phyloP scores from a whole-genome alignment of 2,113 vertebrate species.

The Orthonyx spaldingii region DNA sequence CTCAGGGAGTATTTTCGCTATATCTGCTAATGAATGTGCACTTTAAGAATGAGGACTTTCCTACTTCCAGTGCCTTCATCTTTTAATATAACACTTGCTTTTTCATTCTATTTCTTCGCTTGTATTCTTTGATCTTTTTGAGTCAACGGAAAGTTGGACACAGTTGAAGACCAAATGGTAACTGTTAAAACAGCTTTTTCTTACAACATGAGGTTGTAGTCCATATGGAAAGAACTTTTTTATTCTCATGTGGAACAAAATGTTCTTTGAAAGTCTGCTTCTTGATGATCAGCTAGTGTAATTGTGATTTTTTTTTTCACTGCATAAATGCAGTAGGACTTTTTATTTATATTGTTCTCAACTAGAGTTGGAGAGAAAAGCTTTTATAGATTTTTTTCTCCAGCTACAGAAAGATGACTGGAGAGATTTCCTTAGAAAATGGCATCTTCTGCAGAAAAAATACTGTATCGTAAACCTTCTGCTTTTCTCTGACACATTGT shows the following conservation, averaged over 20 bases:
- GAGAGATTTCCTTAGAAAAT: not conserved
- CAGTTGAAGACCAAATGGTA: not conserved
- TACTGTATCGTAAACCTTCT: not conserved
- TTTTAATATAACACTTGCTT: no score
- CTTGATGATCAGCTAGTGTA: not conserved
- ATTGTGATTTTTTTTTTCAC: not conserved
- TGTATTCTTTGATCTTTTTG: not conserved
- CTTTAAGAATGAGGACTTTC: no score
- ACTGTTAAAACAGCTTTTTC: not conserved
- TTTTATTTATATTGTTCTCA: not conserved
- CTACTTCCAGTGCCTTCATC: no score
- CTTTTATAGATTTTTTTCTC: not conserved
- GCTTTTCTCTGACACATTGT: not conserved
- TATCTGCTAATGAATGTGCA: no score
- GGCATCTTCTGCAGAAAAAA: not conserved
- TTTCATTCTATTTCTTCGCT: not conserved
- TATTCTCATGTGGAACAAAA: not conserved
- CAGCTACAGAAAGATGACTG: not conserved
- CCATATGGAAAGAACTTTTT: not conserved
- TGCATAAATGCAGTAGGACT: not conserved
- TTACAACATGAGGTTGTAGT: not conserved
- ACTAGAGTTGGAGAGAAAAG: not conserved
- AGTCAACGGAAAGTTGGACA: not conserved
- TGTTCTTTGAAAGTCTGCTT: not conserved
- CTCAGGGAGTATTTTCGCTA: no score